Conservation (phyloP, 2,888 invertebrate species). For the Cosmopolites sordidus region DNA sequence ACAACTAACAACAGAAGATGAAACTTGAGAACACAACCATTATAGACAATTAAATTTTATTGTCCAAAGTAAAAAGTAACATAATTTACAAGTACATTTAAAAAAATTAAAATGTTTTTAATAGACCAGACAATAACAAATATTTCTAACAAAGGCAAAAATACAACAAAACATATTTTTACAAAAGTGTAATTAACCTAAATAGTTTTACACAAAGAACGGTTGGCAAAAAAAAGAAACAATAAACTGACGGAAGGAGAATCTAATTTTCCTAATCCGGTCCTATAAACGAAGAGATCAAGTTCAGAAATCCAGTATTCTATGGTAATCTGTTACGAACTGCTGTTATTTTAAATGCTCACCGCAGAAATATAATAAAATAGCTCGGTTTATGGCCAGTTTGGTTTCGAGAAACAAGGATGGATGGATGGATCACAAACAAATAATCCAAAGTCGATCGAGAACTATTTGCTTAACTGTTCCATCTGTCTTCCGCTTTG, state of each 20-base stretch:
- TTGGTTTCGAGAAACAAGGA: background rate
- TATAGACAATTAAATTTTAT: too few species aligned
- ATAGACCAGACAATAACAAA: too few species aligned
- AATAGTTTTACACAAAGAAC: background rate
- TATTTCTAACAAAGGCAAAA: too few species aligned
- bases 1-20: too few species aligned
- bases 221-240: background rate
- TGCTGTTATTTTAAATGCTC: background rate
- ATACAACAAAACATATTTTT: background rate
- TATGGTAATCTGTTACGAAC: conserved; percentile 1
- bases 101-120: too few species aligned
- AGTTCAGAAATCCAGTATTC: conserved; percentile 2
- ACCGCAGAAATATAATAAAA: background rate
- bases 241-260: background rate
- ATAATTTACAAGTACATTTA: too few species aligned
- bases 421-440: background rate
- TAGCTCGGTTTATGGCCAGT: conserved; percentile 1
- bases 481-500: background rate
- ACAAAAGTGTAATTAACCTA: conserved; percentile 1
- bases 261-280: conserved; percentile 1
- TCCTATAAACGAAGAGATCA: background rate
- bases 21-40: too few species aligned
- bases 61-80: too few species aligned
- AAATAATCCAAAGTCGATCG: background rate
- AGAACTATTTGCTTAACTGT: background rate